A percentile compares a stretch with the other conserved stretches of the same genome.
These are phyloP conservation scores for Chaetorhynchus papuensis DNA, from an alignment of 2,113 vertebrate species.

Conservation along the genomic window DNA sequence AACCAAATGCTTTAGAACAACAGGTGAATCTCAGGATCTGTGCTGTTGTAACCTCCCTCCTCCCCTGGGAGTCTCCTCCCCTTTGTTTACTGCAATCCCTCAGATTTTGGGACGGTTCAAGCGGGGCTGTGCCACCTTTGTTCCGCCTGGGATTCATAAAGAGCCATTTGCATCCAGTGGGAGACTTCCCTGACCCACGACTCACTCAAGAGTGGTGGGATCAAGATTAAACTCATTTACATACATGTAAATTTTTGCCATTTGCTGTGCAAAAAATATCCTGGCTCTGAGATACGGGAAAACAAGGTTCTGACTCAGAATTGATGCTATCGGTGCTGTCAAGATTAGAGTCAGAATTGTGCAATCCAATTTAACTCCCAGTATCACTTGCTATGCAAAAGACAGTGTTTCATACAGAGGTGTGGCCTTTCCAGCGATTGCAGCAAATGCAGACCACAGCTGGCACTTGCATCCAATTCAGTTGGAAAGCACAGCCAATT, in stretches of 20 bases:
- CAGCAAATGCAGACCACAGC: neutral
- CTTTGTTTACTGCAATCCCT: conserved; percentile 8
- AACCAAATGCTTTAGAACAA: neutral
- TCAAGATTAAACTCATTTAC: neutral
- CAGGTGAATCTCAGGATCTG: conserved; percentile 18
- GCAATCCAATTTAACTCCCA: conserved; percentile 42
- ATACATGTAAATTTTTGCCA: conserved; percentile 32
- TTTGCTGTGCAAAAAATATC: conserved; percentile 47
- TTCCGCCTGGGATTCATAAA: neutral
- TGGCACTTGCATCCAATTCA: neutral
- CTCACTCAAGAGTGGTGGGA: neutral
- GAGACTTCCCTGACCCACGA: neutral
- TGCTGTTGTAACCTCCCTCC: conserved; percentile 17
- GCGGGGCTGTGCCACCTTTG: neutral
- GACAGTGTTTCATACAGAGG: conserved; percentile 27
- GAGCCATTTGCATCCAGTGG: neutral
- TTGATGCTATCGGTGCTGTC: conserved; percentile 30
- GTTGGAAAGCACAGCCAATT: neutral
- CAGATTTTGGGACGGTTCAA: neutral
- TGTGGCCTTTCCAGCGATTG: neutral
- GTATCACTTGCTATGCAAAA: conserved; percentile 60
- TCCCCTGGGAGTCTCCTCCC: neutral
- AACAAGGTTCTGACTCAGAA: conserved; percentile 54
- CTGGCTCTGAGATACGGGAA: conserved; percentile 6
- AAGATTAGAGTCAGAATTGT: conserved; percentile 55